These are phyloP conservation scores for Propithecus perrieri DNA, from an alignment of 2,797 vertebrate species.

Conservation along the genomic window DNA sequence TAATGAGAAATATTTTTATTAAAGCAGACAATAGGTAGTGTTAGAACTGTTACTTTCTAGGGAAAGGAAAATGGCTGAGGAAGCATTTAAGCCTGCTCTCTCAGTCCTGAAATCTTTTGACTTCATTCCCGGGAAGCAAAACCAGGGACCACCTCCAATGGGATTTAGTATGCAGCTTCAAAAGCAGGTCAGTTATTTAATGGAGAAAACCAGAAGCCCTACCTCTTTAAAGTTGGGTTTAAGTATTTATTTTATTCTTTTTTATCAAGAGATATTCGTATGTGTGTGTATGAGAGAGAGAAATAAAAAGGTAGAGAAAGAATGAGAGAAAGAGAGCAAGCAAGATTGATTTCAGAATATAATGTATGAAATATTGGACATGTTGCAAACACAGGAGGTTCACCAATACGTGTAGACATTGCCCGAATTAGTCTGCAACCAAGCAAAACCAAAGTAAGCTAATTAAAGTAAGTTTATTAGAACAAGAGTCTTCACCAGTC, in stretches of 20 bases:
- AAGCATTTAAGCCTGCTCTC: neutral
- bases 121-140: conserved; percentile 13
- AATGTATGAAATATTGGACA: neutral
- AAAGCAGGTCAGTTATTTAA: neutral
- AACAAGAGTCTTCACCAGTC: neutral
- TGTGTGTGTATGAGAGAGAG: neutral
- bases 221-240: neutral
- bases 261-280: neutral
- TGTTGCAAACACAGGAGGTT: neutral
- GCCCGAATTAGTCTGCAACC: neutral
- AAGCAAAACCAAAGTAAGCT: neutral
- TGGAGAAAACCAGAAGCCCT: neutral
- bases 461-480: neutral
- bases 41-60: neutral
- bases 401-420: neutral
- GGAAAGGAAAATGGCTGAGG: neutral
- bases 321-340: neutral
- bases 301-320: too few relatives aligned
- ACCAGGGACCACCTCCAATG: neutral
- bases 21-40: neutral
- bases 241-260: neutral
- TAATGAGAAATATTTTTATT: neutral
- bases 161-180: neutral
- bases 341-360: neutral
- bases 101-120: neutral